These are phyloP conservation scores for Lottia scabra DNA, from an alignment of 2,888 invertebrate species.

Conservation along the genomic window DNA sequence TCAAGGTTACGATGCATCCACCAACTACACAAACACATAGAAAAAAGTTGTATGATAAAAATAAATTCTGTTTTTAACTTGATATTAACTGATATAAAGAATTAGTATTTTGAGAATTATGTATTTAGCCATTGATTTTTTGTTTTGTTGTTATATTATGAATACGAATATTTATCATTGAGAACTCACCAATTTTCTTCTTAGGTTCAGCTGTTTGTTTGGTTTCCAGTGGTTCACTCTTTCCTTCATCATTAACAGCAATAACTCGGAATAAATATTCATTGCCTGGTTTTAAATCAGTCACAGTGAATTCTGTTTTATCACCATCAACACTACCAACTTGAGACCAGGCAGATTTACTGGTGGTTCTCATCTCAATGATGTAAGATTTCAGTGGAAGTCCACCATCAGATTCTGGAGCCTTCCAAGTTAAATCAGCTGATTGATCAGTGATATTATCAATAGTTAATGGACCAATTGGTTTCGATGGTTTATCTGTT, in stretches of 20 bases:
- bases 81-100: too few relatives aligned
- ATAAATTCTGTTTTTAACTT: too few relatives aligned
- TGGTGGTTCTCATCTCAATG: slow-evolving; percentile 78
- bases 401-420: slow-evolving; percentile 65
- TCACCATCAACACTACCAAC: slow-evolving; percentile 72
- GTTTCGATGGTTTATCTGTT: slow-evolving; percentile 86
- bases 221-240: slow-evolving; percentile 85
- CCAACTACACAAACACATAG: too few relatives aligned
- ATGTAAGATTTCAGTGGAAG: slow-evolving; percentile 58
- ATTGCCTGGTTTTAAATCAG: slow-evolving; percentile 85
- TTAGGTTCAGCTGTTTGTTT: slow-evolving; percentile 53
- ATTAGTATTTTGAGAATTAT: too few relatives aligned
- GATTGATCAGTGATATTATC: slow-evolving; percentile 86
- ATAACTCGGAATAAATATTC: slow-evolving; percentile 89
- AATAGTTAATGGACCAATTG: slow-evolving; percentile 82
- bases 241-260: slow-evolving; percentile 91
- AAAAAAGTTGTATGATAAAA: too few relatives aligned
- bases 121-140: too few relatives aligned
- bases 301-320: slow-evolving; percentile 76
- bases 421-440: slow-evolving; percentile 77
- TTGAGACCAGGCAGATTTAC: slow-evolving; percentile 82
- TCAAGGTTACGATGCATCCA: too few relatives aligned
- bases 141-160: too few relatives aligned
- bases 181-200: slow-evolving; percentile 55
- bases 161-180: too few relatives aligned